Evolutionary conservation across 2,797 vertebrate genomes (phyloP).

Genomic region (Chaenodraco wilsoni): DNA sequence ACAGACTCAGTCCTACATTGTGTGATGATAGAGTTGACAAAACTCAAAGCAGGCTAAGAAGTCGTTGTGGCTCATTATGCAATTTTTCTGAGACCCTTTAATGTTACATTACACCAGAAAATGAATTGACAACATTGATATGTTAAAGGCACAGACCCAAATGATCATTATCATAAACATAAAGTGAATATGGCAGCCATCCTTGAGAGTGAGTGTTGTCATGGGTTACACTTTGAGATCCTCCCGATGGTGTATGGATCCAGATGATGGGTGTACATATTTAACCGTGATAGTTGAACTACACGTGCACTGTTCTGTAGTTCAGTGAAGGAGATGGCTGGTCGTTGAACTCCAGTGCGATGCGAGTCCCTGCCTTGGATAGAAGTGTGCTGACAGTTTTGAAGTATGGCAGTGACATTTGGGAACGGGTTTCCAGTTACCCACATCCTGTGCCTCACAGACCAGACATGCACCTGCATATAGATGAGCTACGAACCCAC

Average conservation of each 20-base stretch:
- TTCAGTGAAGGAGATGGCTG: slow-evolving; percentile 44
- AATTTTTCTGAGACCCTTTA: neutral
- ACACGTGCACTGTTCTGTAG: slow-evolving; percentile 58
- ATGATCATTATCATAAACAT: neutral
- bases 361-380: slow-evolving; percentile 57
- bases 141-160: neutral
- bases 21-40: neutral
- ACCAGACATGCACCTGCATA: slow-evolving; percentile 66
- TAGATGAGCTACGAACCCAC: slow-evolving; percentile 51
- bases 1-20: neutral
- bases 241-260: slow-evolving; percentile 7
- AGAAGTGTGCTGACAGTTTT: slow-evolving; percentile 75
- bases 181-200: neutral
- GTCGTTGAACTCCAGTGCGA: slow-evolving; percentile 35
- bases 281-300: slow-evolving; percentile 34
- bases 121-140: neutral
- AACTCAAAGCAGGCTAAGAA: neutral
- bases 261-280: slow-evolving; percentile 33
- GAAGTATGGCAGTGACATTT: slow-evolving; percentile 79
- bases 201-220: neutral
- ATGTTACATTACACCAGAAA: neutral
- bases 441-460: slow-evolving; percentile 58
- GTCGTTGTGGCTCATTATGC: neutral
- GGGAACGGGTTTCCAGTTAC: slow-evolving; percentile 77
- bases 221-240: neutral